Evolutionary conservation across 2,797 vertebrate species (phyloP).

Genomic region (Cynodonichthys magdalenae): DNA sequence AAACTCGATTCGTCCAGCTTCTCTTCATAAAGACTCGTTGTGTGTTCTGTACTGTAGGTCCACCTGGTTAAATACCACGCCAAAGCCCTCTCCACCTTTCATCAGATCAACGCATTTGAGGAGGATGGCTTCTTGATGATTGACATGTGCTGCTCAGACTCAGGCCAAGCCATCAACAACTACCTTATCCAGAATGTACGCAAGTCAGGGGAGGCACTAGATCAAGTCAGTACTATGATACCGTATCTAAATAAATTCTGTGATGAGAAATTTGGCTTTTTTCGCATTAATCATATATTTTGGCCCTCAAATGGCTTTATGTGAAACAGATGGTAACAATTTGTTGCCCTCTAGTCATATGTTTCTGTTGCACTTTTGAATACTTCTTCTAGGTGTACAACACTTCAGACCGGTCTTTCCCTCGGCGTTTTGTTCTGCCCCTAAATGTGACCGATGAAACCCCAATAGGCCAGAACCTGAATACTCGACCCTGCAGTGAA

Average conservation of each 20-base stretch:
- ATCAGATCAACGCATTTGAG: constrained; percentile 96
- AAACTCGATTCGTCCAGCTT: not conserved
- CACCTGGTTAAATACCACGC: constrained; percentile 83
- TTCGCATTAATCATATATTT: not conserved
- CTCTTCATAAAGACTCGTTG: not conserved
- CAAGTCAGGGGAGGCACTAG: constrained; percentile 83
- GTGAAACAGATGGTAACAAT: too few species aligned
- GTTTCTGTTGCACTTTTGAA: too few species aligned
- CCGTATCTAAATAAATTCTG: too few species aligned
- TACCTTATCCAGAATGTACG: constrained; percentile 89
- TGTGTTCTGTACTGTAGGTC: constrained; percentile 66
- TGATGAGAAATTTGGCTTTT: not conserved
- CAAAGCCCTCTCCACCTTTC: constrained; percentile 85
- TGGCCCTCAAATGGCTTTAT: too few species aligned
- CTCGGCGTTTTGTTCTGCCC: constrained; percentile 91
- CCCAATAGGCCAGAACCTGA: constrained; percentile 82
- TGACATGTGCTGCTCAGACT: constrained; percentile 89
- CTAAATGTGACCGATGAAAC: constrained; percentile 77
- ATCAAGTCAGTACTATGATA: constrained; percentile 64
- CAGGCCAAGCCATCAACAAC: constrained; percentile 79
- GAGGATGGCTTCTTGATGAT: constrained; percentile 88
- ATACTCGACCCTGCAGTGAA: constrained; percentile 76
- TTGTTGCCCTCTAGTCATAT: too few species aligned
- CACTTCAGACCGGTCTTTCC: constrained; percentile 70
- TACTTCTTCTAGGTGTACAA: constrained; percentile 80